These are phyloP conservation scores for Dolichomitus sp. DNA, from an alignment of 2,888 invertebrate genomes.

Conservation along the genomic window DNA sequence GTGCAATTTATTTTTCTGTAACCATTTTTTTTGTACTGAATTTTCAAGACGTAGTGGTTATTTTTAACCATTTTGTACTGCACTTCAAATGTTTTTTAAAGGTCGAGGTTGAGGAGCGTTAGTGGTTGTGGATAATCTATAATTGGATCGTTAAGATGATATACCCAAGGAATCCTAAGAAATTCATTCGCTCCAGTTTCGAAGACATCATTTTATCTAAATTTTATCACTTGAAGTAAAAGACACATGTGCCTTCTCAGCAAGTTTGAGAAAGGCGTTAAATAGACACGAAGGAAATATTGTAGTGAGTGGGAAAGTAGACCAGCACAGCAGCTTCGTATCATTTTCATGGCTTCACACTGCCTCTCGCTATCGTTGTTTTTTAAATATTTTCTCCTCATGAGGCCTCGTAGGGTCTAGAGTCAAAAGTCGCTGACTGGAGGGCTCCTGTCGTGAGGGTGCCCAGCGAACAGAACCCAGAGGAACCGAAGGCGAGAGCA, in stretches of 20 bases:
- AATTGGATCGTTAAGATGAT: background rate
- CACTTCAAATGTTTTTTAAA: background rate
- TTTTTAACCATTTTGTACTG: too few species aligned
- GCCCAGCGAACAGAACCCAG: conserved; percentile 38
- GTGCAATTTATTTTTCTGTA: too few species aligned
- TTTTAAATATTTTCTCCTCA: conserved; percentile 18
- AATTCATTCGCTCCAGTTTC: background rate
- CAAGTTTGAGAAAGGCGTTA: conserved; percentile 70
- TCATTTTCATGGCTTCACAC: conserved; percentile 65
- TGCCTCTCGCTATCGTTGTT: conserved; percentile 46
- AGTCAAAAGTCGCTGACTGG: conserved; percentile 57
- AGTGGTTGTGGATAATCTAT: background rate
- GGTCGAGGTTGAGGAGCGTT: background rate
- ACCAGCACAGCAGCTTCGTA: conserved; percentile 21
- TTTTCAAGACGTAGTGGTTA: too few species aligned
- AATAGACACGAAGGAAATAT: conserved; percentile 26
- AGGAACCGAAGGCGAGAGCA: conserved; percentile 43
- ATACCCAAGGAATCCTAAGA: background rate
- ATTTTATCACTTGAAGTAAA: background rate
- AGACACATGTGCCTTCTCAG: conserved; percentile 70
- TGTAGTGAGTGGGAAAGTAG: conserved; percentile 46
- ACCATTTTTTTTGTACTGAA: too few species aligned
- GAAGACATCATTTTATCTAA: background rate
- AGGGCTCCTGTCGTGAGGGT: conserved; percentile 41
- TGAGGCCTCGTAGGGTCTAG: conserved; percentile 23